A percentile compares a stretch with the other conserved stretches of the same genome.
Conservation (phyloP, 92 coral and sea anemone genomes). For the Meandrina meandrites region DNA sequence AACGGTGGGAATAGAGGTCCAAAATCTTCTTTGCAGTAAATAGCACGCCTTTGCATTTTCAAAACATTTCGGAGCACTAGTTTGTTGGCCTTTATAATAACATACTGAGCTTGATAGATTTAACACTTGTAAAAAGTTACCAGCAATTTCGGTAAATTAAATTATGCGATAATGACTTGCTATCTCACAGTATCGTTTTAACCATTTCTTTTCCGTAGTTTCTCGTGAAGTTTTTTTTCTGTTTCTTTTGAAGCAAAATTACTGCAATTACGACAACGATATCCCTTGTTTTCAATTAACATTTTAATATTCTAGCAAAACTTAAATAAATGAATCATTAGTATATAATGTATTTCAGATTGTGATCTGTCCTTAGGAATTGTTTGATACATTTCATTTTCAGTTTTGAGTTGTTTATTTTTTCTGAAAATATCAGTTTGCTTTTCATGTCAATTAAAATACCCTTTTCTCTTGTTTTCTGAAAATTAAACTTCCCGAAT, state of each 20-base stretch:
- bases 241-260: no score
- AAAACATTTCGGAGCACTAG: background rate
- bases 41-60: background rate
- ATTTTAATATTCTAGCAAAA: background rate
- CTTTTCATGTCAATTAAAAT: background rate
- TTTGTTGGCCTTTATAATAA: background rate
- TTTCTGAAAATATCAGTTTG: background rate
- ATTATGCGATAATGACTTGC: background rate
- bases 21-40: background rate
- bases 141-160: background rate
- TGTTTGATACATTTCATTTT: background rate
- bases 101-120: background rate
- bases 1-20: background rate
- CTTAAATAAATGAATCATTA: no score
- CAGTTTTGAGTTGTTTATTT: background rate
- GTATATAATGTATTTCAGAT: no score
- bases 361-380: background rate
- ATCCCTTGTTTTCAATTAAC: background rate
- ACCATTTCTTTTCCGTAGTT: no score
- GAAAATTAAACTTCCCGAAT: background rate
- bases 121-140: constrained; percentile 26
- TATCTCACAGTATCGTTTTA: background rate
- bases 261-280: background rate
- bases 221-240: background rate
- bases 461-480: background rate